These are phyloP conservation scores for Xiphorhynchus erythropygius DNA, from an alignment of 2,797 vertebrate genomes.

Conservation along the genomic window DNA sequence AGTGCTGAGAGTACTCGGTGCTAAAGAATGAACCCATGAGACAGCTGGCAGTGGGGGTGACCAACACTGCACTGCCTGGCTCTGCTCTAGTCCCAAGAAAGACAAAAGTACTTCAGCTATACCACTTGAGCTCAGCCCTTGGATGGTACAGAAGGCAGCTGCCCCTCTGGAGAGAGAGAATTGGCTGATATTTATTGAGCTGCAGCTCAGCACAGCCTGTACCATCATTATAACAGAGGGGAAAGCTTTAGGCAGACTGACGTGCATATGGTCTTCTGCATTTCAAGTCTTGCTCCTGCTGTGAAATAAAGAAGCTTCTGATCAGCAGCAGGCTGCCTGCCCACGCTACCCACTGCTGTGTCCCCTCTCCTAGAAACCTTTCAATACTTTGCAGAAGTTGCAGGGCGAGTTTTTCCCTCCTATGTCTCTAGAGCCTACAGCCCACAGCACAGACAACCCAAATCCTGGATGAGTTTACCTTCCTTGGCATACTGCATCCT, in stretches of 20 bases:
- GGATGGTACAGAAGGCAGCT: neutral
- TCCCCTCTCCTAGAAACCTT: neutral
- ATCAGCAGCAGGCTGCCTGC: neutral
- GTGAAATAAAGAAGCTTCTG: neutral
- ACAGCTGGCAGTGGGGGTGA: neutral
- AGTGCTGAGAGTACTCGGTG: neutral
- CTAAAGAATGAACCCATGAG: neutral
- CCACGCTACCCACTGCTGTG: neutral
- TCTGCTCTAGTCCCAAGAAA: neutral
- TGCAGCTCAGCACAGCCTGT: conserved; percentile 11
- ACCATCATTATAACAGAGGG: neutral
- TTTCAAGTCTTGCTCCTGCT: neutral
- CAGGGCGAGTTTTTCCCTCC: neutral
- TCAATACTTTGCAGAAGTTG: neutral
- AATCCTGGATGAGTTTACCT: neutral
- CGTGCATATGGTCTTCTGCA: neutral
- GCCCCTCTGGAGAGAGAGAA: neutral
- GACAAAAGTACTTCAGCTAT: neutral
- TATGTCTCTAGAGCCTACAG: neutral
- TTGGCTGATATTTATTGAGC: neutral
- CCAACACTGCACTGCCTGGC: neutral
- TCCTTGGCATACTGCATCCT: neutral
- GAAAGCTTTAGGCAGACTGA: neutral
- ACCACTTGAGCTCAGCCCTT: neutral
- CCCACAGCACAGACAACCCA: neutral